Conservation (phyloP, 1,140 invertebrate genomes). For the Bactericera cockerelli region DNA sequence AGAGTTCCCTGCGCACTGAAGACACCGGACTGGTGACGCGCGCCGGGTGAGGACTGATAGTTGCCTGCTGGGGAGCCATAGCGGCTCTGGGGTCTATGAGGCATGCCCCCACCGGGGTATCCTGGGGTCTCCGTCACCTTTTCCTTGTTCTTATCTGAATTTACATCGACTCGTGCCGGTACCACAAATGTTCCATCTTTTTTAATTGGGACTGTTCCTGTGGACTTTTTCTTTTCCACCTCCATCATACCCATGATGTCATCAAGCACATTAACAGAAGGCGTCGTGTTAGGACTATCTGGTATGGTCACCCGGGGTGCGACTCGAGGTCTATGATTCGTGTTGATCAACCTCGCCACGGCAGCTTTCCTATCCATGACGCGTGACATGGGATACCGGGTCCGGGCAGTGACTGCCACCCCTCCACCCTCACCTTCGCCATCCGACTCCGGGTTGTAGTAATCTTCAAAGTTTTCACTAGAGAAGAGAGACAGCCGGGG, state of each 20-base stretch:
- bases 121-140: slow-evolving; percentile 15
- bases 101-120: slow-evolving; percentile 14
- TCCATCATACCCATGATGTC: slow-evolving; percentile 59
- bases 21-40: slow-evolving; percentile 12
- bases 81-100: not conserved
- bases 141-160: slow-evolving; percentile 26
- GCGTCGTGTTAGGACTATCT: slow-evolving; percentile 20
- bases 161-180: slow-evolving; percentile 44
- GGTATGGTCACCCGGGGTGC: slow-evolving; percentile 28
- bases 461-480: slow-evolving; percentile 3
- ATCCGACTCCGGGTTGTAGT: slow-evolving; percentile 16
- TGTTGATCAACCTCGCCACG: slow-evolving; percentile 19
- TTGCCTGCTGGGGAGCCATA: not conserved
- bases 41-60: slow-evolving; percentile 4
- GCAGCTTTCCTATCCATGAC: slow-evolving; percentile 17
- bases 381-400: slow-evolving; percentile 26
- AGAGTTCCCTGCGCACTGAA: slow-evolving; percentile 10
- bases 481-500: not conserved
- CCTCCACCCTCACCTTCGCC: slow-evolving; percentile 21
- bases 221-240: slow-evolving; percentile 48
- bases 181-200: slow-evolving; percentile 36
- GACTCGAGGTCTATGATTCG: slow-evolving; percentile 32
- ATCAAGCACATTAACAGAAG: slow-evolving; percentile 42
- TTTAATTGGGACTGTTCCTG: slow-evolving; percentile 37
- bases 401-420: slow-evolving; percentile 29